Evolutionary conservation across 2,113 vertebrate species (phyloP), one percentile per base, ranked within the genome.

Genomic region (Bubo blakistoni): DNA sequence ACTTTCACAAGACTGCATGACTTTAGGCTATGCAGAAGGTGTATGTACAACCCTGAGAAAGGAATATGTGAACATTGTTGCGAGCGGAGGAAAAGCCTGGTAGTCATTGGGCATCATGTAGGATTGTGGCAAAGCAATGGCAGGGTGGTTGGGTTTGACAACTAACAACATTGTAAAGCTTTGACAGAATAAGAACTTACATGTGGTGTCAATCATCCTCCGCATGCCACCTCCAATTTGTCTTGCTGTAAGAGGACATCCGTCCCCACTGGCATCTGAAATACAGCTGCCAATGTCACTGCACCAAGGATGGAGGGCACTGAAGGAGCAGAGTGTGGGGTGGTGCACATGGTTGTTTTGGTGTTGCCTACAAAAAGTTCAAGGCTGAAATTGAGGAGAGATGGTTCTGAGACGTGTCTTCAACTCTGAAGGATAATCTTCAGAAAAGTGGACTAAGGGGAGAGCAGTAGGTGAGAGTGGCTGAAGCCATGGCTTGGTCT

Each of bases 101-200:
- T 96, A 96, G 97, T 95, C 96, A 84, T 4, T 40, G 96, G 92
- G 86, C 96, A 97, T 97, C 97, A 58, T 47, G 71, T 66, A 90
- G 94, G 82, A 95, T 94, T 9, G 92, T 90, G 85, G 90, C 93
- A 44, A 67, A 86, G 76, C 88, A 8, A 29, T 71, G 95, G 95
- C 94, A 93, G 88, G 44, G 36, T 42, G 82, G 66, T 70, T n/a
- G 78, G 84, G 10, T 96, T 91, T 98, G 98, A 98, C 97, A 97
- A 91, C 94, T 63, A 92, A 93, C 97, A 96, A 94, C 85, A 7
- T 7, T 30, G 61, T 38, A 8, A 77, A 95, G 97, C 96, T 96
- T 92, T 98, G 97, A 98, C 97, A 97, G 97, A 73, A 97, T 92
- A 76, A 82, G 97, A 96, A 92, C 84, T 98, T 97, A 97, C 97